phyloP scores from a whole-genome alignment of 2,888 invertebrate species.

The Quadroppia sp. region DNA sequence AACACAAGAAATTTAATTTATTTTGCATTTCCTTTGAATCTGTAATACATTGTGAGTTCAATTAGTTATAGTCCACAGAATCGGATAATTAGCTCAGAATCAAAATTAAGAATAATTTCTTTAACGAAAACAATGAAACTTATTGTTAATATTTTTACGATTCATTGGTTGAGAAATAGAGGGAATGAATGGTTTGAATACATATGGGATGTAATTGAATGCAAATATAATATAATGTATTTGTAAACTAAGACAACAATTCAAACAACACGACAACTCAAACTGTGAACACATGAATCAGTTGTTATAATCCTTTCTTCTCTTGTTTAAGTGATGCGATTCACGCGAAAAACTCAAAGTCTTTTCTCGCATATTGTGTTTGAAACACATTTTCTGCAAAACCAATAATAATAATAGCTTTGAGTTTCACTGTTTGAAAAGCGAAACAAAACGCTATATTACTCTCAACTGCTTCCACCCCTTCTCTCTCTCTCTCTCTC shows the following conservation, averaged over 20 bases:
- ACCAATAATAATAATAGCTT: not conserved
- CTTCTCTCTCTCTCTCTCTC: no score
- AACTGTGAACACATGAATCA: not conserved
- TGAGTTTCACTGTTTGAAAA: not conserved
- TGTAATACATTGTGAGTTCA: not conserved
- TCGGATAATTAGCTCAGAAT: not conserved
- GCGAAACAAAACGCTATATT: constrained; percentile 16
- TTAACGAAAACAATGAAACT: no score
- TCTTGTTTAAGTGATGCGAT: constrained; percentile 22
- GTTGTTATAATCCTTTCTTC: constrained; percentile 13
- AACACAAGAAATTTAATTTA: not conserved
- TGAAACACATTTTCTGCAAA: not conserved
- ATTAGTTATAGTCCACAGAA: not conserved
- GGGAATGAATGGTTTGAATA: not conserved
- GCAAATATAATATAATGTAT: not conserved
- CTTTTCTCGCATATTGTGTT: constrained; percentile 4
- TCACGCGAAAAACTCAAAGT: constrained; percentile 25
- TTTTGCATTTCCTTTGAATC: not conserved
- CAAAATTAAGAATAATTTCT: not conserved
- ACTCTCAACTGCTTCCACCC: no score
- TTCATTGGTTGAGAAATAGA: no score
- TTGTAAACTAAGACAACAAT: not conserved
- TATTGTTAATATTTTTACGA: no score
- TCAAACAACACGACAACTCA: not conserved
- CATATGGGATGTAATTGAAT: not conserved